Base-by-base conservation (phyloP, 2,113 vertebrate species). In the Thunnus thynnus region DNA sequence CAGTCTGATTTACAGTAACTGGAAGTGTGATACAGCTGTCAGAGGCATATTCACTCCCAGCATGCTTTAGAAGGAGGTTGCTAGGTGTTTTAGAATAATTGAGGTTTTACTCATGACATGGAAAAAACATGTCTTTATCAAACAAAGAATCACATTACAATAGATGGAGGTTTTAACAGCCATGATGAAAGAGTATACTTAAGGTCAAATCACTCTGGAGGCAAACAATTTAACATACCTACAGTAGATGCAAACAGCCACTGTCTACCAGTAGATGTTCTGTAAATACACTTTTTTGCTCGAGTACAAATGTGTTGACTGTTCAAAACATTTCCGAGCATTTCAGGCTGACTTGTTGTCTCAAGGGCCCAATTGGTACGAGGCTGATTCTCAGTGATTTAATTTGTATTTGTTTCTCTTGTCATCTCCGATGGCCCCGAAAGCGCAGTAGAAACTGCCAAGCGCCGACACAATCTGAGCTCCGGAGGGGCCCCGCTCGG, bases 1-100 rank as follows among this genome's bases (percentile, higher is more conserved):
- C 80, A 57, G 47, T 58, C 54, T 86, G 88, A 91, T 90, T 90
- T 89, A 89, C 72, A 74, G 68, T 58, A 77, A 70, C 72, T 50
- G 14, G 61, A 75, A 79, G 25, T 20, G 68, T 8, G 64, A 69
- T 68, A 66, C 13, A 56, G 71, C 77, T 17, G 68, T 85, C 63
- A 11, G 0, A 71, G 54, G 36, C 57, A 32, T 4, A 20, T 41
- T 57, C 14, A 16, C 16, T 46, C 48, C 56, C 56, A 30, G 60
- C 44, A 18, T 63, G 50, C 70, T 68, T 69, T 55, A 54, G 51
- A 18, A 60, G 36, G 46, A 64, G 13, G 64, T 27, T 74, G 56
- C 13, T 70, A 30, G 57, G 68, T 71, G 62, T 66, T 88, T 87
- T 73, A 87, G 74, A 47, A 30, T 61, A 58, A 78, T 87, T 76